phyloP scores from a whole-genome alignment of 1,140 invertebrate genomes.

The Sycobia sp. region DNA sequence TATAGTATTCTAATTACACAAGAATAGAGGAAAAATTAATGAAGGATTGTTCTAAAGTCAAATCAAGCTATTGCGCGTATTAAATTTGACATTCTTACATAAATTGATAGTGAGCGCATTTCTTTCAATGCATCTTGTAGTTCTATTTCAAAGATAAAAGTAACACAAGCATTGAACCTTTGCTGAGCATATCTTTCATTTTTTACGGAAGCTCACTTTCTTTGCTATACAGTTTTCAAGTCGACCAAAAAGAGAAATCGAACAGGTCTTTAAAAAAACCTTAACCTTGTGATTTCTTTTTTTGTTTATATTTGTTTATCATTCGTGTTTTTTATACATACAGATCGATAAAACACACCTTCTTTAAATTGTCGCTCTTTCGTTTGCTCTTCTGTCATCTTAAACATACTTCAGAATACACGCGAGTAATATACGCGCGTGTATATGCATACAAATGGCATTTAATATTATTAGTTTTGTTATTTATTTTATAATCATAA shows the following conservation, averaged over 20 bases:
- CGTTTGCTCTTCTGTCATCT: neutral
- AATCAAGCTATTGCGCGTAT: neutral
- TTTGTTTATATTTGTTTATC: slow-evolving; percentile 1
- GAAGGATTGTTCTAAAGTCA: slow-evolving; percentile 5
- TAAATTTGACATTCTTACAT: slow-evolving; percentile 15
- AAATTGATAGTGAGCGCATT: slow-evolving; percentile 5
- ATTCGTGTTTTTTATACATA: slow-evolving; percentile 14
- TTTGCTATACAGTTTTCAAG: slow-evolving; percentile 1
- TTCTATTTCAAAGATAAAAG: slow-evolving; percentile 12
- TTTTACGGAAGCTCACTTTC: slow-evolving; percentile 17
- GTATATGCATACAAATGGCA: slow-evolving; percentile 25
- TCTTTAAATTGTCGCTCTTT: neutral
- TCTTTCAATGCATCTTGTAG: slow-evolving; percentile 3
- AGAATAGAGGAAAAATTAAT: slow-evolving; percentile 4
- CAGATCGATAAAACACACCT: slow-evolving; percentile 2
- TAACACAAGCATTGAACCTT: slow-evolving; percentile 10
- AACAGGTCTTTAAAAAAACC: neutral
- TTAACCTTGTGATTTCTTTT: neutral
- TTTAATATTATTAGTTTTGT: slow-evolving; percentile 12
- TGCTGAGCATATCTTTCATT: slow-evolving; percentile 17
- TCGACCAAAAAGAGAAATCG: neutral
- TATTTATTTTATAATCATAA: neutral
- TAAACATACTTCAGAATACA: slow-evolving; percentile 21
- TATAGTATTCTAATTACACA: slow-evolving; percentile 1
- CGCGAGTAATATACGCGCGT: slow-evolving; percentile 33